phyloP scores from a whole-genome alignment of 2,797 vertebrate species.

The Rallus crepitans region DNA sequence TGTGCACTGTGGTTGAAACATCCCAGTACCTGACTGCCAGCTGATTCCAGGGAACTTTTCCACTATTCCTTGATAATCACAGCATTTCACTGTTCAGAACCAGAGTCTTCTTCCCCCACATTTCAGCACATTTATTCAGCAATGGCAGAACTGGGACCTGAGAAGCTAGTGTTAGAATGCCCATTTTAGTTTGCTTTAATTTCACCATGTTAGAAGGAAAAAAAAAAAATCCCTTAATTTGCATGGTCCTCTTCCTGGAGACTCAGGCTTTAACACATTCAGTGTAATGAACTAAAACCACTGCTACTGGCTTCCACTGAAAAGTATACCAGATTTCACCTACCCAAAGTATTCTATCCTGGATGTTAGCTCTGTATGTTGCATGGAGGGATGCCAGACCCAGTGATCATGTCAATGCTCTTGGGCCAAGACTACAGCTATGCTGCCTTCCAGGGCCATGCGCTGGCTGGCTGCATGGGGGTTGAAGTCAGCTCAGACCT shows the following conservation, averaged over 20 bases:
- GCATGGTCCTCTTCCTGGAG: background rate
- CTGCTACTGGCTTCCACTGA: background rate
- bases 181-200: constrained; percentile 24
- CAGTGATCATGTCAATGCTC: background rate
- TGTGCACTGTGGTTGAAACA: background rate
- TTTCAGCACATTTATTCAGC: background rate
- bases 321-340: background rate
- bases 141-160: background rate
- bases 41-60: background rate
- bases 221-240: background rate
- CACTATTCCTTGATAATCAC: background rate
- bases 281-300: background rate
- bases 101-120: background rate
- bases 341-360: background rate
- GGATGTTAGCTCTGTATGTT: background rate
- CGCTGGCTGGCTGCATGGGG: background rate
- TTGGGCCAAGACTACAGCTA: background rate
- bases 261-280: background rate
- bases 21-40: background rate
- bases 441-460: background rate
- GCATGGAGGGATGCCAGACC: background rate
- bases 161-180: background rate
- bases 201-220: background rate
- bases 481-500: background rate
- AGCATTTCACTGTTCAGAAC: background rate